Evolutionary conservation across 2,797 vertebrate species (phyloP).

Genomic region (Podargus strigoides): DNA sequence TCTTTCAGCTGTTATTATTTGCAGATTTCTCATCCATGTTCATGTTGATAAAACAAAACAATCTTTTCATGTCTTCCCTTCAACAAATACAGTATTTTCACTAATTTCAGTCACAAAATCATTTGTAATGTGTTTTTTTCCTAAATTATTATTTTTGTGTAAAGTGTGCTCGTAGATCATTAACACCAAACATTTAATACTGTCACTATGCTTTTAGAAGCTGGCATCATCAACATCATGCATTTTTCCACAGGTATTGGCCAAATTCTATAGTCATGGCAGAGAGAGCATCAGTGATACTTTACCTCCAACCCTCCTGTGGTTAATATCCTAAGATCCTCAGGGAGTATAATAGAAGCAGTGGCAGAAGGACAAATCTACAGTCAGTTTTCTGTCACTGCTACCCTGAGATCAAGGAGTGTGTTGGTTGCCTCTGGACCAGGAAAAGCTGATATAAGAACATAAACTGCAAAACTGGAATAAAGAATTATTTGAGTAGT

Average conservation of each 20-base stretch:
- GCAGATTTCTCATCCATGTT: neutral
- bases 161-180: neutral
- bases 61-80: neutral
- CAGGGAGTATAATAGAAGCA: neutral
- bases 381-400: neutral
- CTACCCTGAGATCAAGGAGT: neutral
- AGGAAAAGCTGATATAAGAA: neutral
- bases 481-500: neutral
- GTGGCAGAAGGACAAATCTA: neutral
- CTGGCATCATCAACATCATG: neutral
- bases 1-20: neutral
- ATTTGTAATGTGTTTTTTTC: neutral
- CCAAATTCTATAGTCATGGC: neutral
- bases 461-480: neutral
- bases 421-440: neutral
- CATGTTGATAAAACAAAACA: neutral
- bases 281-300: neutral
- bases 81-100: neutral
- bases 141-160: neutral
- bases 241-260: neutral
- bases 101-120: neutral
- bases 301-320: neutral
- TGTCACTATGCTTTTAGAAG: neutral
- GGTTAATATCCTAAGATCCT: neutral
- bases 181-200: neutral